Percentiles rank a stretch among this genome's conserved stretches.
phyloP scores from a whole-genome alignment of 64 coral and sea anemone species.

The Orbicella faveolata region DNA sequence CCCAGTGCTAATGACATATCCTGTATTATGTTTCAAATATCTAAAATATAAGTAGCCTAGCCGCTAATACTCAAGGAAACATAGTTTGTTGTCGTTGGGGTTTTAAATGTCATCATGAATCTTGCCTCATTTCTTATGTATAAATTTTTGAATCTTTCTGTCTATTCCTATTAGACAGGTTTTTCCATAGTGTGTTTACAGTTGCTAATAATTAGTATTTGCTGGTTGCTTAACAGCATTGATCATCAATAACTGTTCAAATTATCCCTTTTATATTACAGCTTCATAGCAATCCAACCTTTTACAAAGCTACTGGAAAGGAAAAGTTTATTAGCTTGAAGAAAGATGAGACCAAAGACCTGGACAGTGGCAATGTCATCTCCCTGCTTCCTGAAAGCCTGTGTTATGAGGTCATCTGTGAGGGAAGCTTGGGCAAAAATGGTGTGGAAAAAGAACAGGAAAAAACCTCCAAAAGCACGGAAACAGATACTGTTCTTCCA shows the following conservation, averaged over 20 bases:
- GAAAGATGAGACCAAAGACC: constrained; percentile 43
- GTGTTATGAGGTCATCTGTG: constrained; percentile 19
- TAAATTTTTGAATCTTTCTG: no score
- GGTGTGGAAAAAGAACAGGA: not conserved
- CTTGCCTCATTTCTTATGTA: no score
- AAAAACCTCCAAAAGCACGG: not conserved
- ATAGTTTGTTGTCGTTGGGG: no score
- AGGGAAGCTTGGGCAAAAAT: not conserved
- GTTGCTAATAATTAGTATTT: no score
- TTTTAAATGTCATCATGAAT: no score
- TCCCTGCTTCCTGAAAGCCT: constrained; percentile 45
- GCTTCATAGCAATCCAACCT: constrained; percentile 64
- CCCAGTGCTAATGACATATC: no score
- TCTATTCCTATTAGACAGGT: no score
- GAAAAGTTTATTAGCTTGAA: constrained; percentile 37
- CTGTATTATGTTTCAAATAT: no score
- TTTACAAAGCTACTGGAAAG: constrained; percentile 28
- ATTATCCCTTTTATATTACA: not conserved
- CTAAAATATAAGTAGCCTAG: no score
- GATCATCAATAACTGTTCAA: not conserved
- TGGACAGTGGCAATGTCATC: constrained; percentile 23
- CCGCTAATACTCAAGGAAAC: no score
- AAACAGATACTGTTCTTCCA: not conserved
- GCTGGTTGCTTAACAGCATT: no score
- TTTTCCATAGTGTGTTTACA: no score